These are phyloP conservation scores for Axea sp. DNA, from an alignment of 2,888 invertebrate species.

Conservation along the genomic window DNA sequence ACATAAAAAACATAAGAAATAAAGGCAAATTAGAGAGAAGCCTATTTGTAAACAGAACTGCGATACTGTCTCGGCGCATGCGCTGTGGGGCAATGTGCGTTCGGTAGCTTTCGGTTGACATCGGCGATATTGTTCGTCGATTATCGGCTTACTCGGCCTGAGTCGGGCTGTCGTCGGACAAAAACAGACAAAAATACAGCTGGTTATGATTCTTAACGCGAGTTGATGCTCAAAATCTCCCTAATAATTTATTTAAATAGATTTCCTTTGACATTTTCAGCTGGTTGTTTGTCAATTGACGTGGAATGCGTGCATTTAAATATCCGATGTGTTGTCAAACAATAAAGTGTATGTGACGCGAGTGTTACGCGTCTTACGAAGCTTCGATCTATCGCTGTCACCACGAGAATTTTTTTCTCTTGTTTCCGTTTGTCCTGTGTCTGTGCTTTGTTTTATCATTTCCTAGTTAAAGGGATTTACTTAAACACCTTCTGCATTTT, in stretches of 20 bases:
- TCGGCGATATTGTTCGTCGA: conserved; percentile 53
- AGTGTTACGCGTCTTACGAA: conserved; percentile 63
- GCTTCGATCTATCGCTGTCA: conserved; percentile 64
- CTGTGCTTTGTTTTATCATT: conserved; percentile 37
- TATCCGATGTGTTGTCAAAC: conserved; percentile 41
- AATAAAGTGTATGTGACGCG: conserved; percentile 60
- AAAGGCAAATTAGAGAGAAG: too few species aligned
- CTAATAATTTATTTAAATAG: conserved; percentile 67
- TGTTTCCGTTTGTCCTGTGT: conserved; percentile 17
- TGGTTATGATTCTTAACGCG: conserved; percentile 70
- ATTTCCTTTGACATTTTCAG: conserved; percentile 64
- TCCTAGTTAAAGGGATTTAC: conserved; percentile 69
- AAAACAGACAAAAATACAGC: conserved; percentile 63
- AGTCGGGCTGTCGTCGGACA: conserved; percentile 50
- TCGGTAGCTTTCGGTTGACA: conserved; percentile 15
- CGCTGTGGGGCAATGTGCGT: conserved; percentile 1
- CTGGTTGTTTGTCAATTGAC: conserved; percentile 22
- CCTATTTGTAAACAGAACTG: too few species aligned
- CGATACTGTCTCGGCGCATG: too few species aligned
- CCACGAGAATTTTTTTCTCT: conserved; percentile 67
- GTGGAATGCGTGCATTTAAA: conserved; percentile 42
- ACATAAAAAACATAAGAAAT: too few species aligned
- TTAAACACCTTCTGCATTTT: conserved; percentile 65
- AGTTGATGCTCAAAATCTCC: conserved; percentile 69
- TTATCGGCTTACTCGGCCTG: conserved; percentile 44